Evolutionary conservation across 2,888 invertebrate genomes (phyloP).

Genomic region (Geophilus truncorum): DNA sequence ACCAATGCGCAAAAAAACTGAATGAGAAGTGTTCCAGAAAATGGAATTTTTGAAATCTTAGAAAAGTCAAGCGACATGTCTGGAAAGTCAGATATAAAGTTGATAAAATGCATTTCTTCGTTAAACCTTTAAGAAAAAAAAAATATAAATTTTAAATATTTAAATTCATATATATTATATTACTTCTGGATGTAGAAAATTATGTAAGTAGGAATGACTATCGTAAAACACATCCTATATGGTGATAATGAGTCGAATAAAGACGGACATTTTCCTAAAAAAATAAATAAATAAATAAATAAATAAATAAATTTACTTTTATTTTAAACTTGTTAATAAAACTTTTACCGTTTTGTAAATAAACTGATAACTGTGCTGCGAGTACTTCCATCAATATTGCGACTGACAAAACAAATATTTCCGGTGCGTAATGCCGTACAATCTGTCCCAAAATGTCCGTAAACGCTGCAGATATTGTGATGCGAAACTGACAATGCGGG

Average conservation of each 20-base stretch:
- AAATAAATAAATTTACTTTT: conserved; percentile 40
- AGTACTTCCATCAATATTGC: conserved; percentile 61
- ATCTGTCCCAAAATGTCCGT: conserved; percentile 59
- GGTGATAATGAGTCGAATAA: background rate
- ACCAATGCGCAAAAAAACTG: background rate
- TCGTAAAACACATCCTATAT: background rate
- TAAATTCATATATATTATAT: too few species aligned
- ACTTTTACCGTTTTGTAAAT: background rate
- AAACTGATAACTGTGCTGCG: conserved; percentile 51
- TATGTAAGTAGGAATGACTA: background rate
- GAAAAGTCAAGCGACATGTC: background rate
- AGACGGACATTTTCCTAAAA: background rate
- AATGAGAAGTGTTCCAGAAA: background rate
- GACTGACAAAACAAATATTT: conserved; percentile 62
- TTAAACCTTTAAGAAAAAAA: background rate
- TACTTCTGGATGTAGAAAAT: background rate
- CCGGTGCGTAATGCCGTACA: conserved; percentile 60
- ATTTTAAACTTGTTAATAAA: background rate
- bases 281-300: conserved; percentile 31
- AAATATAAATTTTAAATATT: too few species aligned
- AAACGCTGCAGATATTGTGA: conserved; percentile 42
- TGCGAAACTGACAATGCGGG: background rate
- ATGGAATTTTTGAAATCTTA: too few species aligned
- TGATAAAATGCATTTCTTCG: background rate
- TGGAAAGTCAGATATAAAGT: background rate